These are phyloP conservation scores for Saturnia pavonia DNA, from an alignment of 2,888 invertebrate species.

Conservation along the genomic window DNA sequence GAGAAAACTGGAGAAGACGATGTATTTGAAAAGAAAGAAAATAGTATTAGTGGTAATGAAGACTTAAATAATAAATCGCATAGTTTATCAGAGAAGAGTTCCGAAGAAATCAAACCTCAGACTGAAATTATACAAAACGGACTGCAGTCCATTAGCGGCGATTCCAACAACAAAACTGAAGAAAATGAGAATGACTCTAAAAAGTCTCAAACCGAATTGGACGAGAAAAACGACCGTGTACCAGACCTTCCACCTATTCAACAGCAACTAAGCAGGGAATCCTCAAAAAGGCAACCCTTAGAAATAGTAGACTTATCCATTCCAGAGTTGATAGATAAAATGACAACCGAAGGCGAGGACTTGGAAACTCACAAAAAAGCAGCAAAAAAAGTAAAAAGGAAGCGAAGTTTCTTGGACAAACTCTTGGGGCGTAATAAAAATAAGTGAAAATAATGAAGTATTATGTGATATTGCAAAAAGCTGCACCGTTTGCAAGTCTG, in stretches of 20 bases:
- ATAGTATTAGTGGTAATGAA: conserved; percentile 37
- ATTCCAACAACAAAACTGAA: conserved; percentile 37
- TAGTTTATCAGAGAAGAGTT: conserved; percentile 31
- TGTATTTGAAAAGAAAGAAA: conserved; percentile 59
- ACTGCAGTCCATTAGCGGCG: conserved; percentile 39
- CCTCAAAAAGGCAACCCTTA: conserved; percentile 47
- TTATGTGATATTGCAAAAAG: conserved; percentile 51
- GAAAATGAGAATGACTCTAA: conserved; percentile 50
- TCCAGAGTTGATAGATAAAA: conserved; percentile 70
- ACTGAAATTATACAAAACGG: conserved; percentile 56
- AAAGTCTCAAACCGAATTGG: conserved; percentile 60
- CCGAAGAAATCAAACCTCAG: conserved; percentile 38
- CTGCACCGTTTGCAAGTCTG: conserved; percentile 58
- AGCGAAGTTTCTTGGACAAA: conserved; percentile 76
- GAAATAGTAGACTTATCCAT: conserved; percentile 65
- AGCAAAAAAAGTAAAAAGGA: conserved; percentile 70
- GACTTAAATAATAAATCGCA: conserved; percentile 29
- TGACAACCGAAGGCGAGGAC: conserved; percentile 63
- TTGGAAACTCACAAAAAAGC: conserved; percentile 57
- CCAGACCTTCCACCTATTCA: conserved; percentile 63
- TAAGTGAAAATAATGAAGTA: conserved; percentile 48
- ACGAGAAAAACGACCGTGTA: conserved; percentile 67
- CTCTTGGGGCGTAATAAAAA: conserved; percentile 72
- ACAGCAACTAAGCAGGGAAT: conserved; percentile 60
- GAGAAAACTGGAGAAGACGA: conserved; percentile 61